Conservation (phyloP, 2,113 vertebrate genomes). For the Talpa occidentalis region DNA sequence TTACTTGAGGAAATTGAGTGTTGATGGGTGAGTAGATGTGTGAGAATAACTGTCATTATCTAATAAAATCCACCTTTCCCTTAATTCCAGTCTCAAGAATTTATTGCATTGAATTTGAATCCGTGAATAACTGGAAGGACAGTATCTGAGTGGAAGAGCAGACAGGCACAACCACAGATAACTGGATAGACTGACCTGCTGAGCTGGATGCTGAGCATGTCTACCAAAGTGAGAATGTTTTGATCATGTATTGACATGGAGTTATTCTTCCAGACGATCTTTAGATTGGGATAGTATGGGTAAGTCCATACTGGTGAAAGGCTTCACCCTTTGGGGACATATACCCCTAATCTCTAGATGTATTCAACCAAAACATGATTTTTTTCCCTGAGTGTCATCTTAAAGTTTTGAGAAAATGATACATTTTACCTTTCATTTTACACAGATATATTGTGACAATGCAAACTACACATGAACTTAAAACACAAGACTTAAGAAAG, state of each 20-base stretch:
- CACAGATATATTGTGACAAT: background rate
- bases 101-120: background rate
- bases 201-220: background rate
- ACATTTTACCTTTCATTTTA: background rate
- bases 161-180: background rate
- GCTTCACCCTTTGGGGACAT: background rate
- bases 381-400: background rate
- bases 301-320: background rate
- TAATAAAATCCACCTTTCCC: background rate
- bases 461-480: background rate
- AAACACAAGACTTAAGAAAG: background rate
- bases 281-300: background rate
- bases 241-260: background rate
- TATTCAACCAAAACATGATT: background rate
- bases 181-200: background rate
- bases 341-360: background rate
- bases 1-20: background rate
- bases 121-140: background rate
- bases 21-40: background rate
- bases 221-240: background rate
- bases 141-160: background rate
- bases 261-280: background rate
- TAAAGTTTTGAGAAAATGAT: background rate
- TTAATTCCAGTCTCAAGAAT: background rate
- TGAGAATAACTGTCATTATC: background rate